Evolutionary conservation across 2,113 vertebrate genomes (phyloP), one percentile per base, ranked within the genome.

Genomic region (Corvus hawaiiensis): DNA sequence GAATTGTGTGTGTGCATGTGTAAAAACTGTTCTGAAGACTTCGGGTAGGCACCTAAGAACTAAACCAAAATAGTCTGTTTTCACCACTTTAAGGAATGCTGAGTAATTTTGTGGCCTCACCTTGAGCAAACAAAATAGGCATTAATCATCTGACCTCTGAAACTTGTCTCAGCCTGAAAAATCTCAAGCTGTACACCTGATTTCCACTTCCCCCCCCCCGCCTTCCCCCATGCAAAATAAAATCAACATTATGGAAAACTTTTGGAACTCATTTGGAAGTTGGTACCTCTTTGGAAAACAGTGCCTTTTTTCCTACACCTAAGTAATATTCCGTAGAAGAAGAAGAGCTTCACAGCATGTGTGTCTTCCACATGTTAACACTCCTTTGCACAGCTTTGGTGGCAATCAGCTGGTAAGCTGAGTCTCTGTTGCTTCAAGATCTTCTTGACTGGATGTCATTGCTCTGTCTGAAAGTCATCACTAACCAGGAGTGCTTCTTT

Each of bases 121-220:
- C 68, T 81, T 71, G 12, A 51, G 26, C 46, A 75, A 89, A 74
- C 8, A 66, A 89, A 79, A 26, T 5, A 18, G 12, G 13, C 28
- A 35, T 84, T 77, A 41, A 77, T 81, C 16, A 44, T n/a, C 51
- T 71, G 19, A 56, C 16, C 22, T 62, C 37, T 66, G n/a, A 87
- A 81, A 84, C 7, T 69, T 52, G 16, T 33, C 73, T 48, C 23
- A 80, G 32, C 16, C 68, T 69, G 49, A 58, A 35, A 81, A 35
- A 22, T 35, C 26, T 74, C n/a, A 67, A 62, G 56, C 10, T 49
- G 16, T 71, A 19, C 5, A 33, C 52, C 16, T 61, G n/a, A 30
- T 23, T 6, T 30, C 1, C 6, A 1, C 5, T 8, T 37, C 37
- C 10, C 13, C 41, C 41, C 41, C 14, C 41, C 13, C 13, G 6